Evolutionary conservation across 2,797 vertebrate species (phyloP), one percentile per base, ranked within the genome.

Genomic region (Pseudotriccus pelzelni): DNA sequence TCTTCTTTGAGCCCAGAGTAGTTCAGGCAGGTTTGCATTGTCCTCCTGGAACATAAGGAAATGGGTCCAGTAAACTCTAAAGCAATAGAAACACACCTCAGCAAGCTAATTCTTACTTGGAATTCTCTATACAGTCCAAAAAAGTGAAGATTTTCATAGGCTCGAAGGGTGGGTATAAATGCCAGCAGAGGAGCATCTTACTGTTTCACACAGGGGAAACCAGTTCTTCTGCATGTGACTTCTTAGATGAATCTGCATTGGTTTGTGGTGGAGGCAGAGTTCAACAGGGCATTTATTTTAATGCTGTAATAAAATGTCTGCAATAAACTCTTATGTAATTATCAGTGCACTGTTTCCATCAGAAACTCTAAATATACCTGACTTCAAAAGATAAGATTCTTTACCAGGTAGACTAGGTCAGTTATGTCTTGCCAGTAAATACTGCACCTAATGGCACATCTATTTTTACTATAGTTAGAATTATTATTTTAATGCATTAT

Each of bases 371-470:
- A 72, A 27, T 41, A 77, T 28, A 63, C 2, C 69, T 58, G n/a
- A 77, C 66, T 94, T 95, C 75, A 95, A 94, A 93, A 93, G 81
- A 82, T 7, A 58, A 80, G 9, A 12, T 53, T 87, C 44, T 88
- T 93, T 68, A 66, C 34, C 46, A 80, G 23, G 17, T 56, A 89
- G 58, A 37, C 56, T 34, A 77, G 37, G 49, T 78, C 80, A 84
- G 66, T 74, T 77, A 39, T 22, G 10, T 53, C 44, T 81, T 77
- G 34, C 21, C 82, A 73, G 76, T 70, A 94, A 93, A 93, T 41
- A 47, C 9, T 53, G 59, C 16, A 44, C 81, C 73, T 85, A 81
- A 87, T 17, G 64, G 20, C 39, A 70, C 5, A 69, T 46, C 77
- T 81, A 50, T 85, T 95, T 94, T 95, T 87, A 81, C 32, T 59